Evolutionary conservation across 2,113 vertebrate species (phyloP).

Genomic region (Dinomys branickii): DNA sequence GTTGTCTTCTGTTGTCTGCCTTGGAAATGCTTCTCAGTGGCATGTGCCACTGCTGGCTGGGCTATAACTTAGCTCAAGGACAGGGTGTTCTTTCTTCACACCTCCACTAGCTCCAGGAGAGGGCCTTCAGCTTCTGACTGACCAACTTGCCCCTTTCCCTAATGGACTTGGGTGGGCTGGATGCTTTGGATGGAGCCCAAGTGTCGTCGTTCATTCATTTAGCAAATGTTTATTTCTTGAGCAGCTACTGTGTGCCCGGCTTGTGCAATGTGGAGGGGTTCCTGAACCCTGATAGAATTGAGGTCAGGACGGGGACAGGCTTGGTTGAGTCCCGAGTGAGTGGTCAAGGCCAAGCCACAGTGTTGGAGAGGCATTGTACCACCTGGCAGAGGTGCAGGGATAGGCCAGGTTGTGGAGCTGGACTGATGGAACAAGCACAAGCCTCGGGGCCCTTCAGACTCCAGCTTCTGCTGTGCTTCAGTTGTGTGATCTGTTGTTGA

Average conservation of each 20-base stretch:
- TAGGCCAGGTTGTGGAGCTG: background rate
- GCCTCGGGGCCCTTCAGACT: background rate
- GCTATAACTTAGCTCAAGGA: background rate
- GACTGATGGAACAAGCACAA: background rate
- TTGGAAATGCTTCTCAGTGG: background rate
- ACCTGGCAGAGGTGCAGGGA: background rate
- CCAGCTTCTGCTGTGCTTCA: background rate
- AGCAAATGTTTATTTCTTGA: background rate
- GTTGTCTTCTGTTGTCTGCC: constrained; percentile 37
- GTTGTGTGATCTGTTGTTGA: background rate
- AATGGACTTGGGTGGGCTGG: background rate
- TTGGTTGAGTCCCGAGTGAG: background rate
- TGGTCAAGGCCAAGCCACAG: background rate
- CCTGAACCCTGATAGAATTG: background rate
- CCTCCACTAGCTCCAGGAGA: background rate
- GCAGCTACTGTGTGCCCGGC: background rate
- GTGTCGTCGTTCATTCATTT: background rate
- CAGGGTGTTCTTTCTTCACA: background rate
- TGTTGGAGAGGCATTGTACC: background rate
- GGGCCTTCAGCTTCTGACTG: background rate
- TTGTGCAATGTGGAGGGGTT: background rate
- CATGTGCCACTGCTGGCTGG: background rate
- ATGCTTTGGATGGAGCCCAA: background rate
- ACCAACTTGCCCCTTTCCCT: background rate
- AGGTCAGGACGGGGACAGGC: background rate